phyloP scores from a whole-genome alignment of 2,797 vertebrate genomes.

The Chrosomus eos region DNA sequence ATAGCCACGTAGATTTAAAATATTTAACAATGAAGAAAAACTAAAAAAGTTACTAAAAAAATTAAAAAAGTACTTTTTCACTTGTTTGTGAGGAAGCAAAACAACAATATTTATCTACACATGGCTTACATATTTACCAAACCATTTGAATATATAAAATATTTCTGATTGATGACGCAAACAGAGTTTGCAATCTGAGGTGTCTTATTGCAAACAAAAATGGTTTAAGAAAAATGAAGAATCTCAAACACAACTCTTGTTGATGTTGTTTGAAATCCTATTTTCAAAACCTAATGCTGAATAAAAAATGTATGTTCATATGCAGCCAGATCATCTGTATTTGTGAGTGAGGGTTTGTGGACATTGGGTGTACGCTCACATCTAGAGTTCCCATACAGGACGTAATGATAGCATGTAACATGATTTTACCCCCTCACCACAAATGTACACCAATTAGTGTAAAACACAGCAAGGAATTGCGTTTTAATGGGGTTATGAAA shows the following conservation, averaged over 20 bases:
- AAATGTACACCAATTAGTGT: conserved; percentile 49
- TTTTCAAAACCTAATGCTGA: not conserved
- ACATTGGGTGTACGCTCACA: conserved; percentile 20
- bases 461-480: conserved; percentile 51
- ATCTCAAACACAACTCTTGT: not conserved
- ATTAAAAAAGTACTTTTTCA: not conserved
- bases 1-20: not conserved
- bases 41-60: too few species aligned
- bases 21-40: not conserved
- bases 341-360: not conserved
- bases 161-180: not conserved
- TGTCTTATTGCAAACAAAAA: too few species aligned
- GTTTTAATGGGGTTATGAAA: conserved; percentile 64
- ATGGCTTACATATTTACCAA: not conserved
- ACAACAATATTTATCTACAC: not conserved
- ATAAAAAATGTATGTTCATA: not conserved
- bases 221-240: not conserved
- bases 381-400: conserved; percentile 17
- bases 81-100: not conserved
- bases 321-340: conserved; percentile 19
- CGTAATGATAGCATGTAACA: conserved; percentile 19
- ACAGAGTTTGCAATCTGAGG: not conserved
- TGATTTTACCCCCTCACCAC: conserved; percentile 52
- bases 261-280: not conserved
- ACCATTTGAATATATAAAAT: not conserved